Percentiles rank a stretch among this genome's conserved stretches.
Evolutionary conservation across 2,888 invertebrate genomes (phyloP).

Genomic region (Catonia carolina): DNA sequence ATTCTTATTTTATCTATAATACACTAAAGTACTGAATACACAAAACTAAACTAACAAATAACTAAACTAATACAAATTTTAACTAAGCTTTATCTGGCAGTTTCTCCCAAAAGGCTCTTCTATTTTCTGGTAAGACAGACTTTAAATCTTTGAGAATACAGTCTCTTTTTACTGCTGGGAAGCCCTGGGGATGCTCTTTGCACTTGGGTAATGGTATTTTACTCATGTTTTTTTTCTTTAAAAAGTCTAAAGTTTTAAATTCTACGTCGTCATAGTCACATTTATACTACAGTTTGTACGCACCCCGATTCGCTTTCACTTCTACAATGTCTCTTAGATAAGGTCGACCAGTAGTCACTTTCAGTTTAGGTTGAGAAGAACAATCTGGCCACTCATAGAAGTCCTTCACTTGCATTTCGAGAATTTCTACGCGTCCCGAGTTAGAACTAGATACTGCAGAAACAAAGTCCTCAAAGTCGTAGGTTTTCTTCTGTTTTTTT

Average conservation of each 20-base stretch:
- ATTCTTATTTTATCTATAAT: no score
- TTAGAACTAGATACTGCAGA: conserved; percentile 11
- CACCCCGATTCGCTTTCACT: conserved; percentile 1
- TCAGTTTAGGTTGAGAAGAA: conserved; percentile 3
- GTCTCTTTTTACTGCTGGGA: not conserved
- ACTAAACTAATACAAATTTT: no score
- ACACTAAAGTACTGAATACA: no score
- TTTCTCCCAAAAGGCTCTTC: not conserved
- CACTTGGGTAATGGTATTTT: not conserved
- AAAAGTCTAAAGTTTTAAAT: conserved; percentile 2
- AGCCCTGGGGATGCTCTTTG: not conserved
- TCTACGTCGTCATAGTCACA: not conserved
- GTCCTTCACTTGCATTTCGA: not conserved
- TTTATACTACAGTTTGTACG: not conserved
- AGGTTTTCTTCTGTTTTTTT: conserved; percentile 15
- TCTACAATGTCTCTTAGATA: conserved; percentile 12
- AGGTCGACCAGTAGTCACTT: not conserved
- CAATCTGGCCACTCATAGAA: conserved; percentile 11
- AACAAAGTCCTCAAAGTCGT: conserved; percentile 19
- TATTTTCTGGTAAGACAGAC: not conserved
- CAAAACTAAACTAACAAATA: no score
- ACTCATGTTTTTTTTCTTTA: not conserved
- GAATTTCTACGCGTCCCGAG: conserved; percentile 17
- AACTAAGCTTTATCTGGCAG: not conserved
- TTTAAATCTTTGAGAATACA: not conserved